phyloP scores from a whole-genome alignment of 2,797 vertebrate species.

The Bufotes viridis region DNA sequence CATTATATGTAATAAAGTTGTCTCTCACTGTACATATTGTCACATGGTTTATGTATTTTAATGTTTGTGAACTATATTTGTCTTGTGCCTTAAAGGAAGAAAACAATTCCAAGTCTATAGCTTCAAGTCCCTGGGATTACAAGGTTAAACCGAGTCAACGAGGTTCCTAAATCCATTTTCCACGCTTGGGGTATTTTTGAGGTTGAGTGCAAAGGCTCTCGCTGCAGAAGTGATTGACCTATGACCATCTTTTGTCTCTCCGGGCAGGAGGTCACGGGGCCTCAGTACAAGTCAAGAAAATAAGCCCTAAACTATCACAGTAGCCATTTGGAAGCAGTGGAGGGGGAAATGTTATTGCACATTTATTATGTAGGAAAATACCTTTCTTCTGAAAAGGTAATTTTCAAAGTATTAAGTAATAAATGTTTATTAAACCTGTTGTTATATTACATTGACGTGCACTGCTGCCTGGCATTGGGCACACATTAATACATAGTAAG shows the following conservation, averaged over 20 bases:
- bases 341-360: not conserved
- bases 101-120: conserved; percentile 17
- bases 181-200: conserved; percentile 22
- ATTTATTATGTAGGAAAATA: not conserved
- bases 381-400: not conserved
- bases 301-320: not conserved
- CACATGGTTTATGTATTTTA: not conserved
- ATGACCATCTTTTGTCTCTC: conserved; percentile 32
- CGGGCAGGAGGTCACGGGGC: conserved; percentile 30
- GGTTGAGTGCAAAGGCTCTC: conserved; percentile 3
- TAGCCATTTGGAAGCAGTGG: not conserved
- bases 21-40: too few relatives aligned
- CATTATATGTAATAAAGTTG: not conserved
- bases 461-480: not conserved
- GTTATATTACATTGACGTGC: not conserved
- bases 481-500: not conserved
- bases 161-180: conserved; percentile 38
- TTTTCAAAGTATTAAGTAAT: not conserved
- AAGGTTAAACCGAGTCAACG: conserved; percentile 49
- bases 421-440: not conserved
- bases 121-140: conserved; percentile 15
- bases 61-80: not conserved
- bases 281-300: not conserved
- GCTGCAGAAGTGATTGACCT: conserved; percentile 35
- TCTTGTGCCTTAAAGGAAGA: not conserved